Base-by-base conservation (phyloP, 2,888 invertebrate genomes). In the Cosmorhoe ocellata region DNA sequence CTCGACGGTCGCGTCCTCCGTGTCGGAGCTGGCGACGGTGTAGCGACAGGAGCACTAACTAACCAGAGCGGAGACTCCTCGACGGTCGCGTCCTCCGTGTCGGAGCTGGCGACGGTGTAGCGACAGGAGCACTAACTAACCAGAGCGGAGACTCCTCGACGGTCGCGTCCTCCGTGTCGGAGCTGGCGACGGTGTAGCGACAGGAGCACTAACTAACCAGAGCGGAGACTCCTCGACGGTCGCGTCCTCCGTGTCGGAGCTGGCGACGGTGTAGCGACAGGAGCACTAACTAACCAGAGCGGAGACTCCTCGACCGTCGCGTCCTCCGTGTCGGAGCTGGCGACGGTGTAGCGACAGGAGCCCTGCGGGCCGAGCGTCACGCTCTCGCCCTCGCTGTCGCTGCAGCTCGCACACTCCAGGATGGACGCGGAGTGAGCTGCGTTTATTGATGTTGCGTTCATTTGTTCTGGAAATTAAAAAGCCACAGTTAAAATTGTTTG, bases 341-440 rank as follows among this genome's bases (percentile, higher is more conserved):
- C 63, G 1, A 47, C 57, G 0, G 56, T 63, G 6, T 67, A 67
- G 9, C 81, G 67, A 9, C 71, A 71, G 51, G 64, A 64, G 0
- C 73, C 77, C 0, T 55, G 76, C 0, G 66, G 63, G 0, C 79
- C 82, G 0, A 82, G 55, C 0, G 71, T 74, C 1, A 84, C 67
- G 18, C 79, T 79, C 58, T 89, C 90, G 0, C 72, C 72, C 37
- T 90, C 88, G 7, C 84, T 84, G 55, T 89, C 90, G 13, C 82
- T 85, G n/a, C 71, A 84, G 48, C 83, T 84, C 0, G 74, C 81
- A 41, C 78, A 89, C 51, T 90, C 90, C 77, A 90, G 81, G 11
- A 88, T 69, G 0, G 75, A 37, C 0, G 81, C 54, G 0, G 85
- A 83, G 39, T 76, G 70, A 0, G 75, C 56, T 0, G 77, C 64